phyloP scores from a whole-genome alignment of 2,113 vertebrate species.

The cattle (Bos taurus) region ARS-UCD2.0 NC_037343.1:77996501-77997000 shows the following conservation, averaged over 20 bases:
- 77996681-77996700: not conserved
- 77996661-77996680: not conserved
- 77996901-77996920: not conserved
- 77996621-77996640: not conserved
- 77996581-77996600: not conserved
- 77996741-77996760: not conserved
- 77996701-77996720: not conserved
- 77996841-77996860: not conserved
- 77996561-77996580: not conserved
- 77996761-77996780: not conserved
- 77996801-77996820: not conserved
- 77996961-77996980: not conserved
- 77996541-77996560: not conserved
- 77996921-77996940: not conserved
- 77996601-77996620: too few species aligned
- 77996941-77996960: not conserved
- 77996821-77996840: not conserved
- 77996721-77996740: not conserved
- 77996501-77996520: not conserved
- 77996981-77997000: not conserved
- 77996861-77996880: not conserved
- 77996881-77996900: not conserved
- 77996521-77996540: not conserved
- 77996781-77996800: not conserved
- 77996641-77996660: rapidly evolving